phyloP scores from a whole-genome alignment of 2,113 vertebrate genomes.

The Echinops telfairi region DNA sequence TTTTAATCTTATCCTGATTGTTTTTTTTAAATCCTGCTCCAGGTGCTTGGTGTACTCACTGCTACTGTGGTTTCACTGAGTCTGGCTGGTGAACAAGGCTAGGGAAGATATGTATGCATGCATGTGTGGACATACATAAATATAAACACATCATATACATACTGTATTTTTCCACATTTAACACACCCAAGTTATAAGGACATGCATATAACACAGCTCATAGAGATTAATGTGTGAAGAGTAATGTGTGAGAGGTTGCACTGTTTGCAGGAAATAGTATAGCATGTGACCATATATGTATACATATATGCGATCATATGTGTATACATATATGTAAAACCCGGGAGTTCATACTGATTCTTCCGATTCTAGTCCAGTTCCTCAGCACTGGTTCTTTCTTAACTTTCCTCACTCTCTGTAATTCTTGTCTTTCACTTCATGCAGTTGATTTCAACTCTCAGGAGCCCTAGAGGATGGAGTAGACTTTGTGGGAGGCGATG shows the following conservation, averaged over 20 bases:
- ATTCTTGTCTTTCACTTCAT: not conserved
- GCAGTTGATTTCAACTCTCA: too few relatives aligned
- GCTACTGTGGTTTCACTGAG: not conserved
- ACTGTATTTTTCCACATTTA: too few relatives aligned
- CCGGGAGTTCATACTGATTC: conserved; percentile 1
- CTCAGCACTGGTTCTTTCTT: conserved; percentile 20
- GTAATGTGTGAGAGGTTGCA: too few relatives aligned
- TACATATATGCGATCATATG: not conserved
- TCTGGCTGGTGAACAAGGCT: not conserved
- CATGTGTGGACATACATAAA: not conserved
- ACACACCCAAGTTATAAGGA: too few relatives aligned
- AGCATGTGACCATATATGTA: not conserved
- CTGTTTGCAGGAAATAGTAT: too few relatives aligned
- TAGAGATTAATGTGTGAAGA: too few relatives aligned
- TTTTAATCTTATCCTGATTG: not conserved
- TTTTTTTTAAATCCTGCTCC: conserved; percentile 44
- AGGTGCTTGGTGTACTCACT: not conserved
- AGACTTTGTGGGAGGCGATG: too few relatives aligned
- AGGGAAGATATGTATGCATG: not conserved
- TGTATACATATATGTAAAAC: not conserved
- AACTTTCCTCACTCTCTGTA: not conserved
- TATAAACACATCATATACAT: too few relatives aligned
- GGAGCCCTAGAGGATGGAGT: too few relatives aligned
- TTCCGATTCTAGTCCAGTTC: conserved; percentile 12
- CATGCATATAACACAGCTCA: too few relatives aligned